phyloP scores from a whole-genome alignment of 30 jellyfish, hydroid and myxozoan species.

The Morbakka virulenta region DNA sequence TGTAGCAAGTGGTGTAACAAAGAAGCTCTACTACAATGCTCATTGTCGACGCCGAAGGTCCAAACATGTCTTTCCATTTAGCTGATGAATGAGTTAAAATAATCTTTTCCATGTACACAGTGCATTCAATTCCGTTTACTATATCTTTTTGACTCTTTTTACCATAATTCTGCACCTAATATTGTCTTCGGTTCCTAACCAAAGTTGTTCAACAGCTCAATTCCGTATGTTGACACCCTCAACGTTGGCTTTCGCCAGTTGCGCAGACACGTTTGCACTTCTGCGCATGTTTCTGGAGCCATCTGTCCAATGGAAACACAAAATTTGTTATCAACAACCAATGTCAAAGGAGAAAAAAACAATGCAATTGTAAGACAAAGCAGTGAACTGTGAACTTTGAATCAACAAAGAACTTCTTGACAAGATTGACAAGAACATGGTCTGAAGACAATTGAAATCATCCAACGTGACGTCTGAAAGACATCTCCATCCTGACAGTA shows the following conservation, averaged over 20 bases:
- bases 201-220: conserved; percentile 31
- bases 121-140: conserved; percentile 10
- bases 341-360: background rate
- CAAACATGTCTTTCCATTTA: conserved; percentile 85
- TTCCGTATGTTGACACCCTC: conserved; percentile 92
- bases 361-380: background rate
- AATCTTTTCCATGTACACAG: conserved; percentile 58
- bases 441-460: background rate
- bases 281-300: conserved; percentile 94
- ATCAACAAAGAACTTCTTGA: background rate
- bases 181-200: too few species aligned
- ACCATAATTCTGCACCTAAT: too few species aligned
- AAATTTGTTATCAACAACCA: background rate
- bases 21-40: conserved; percentile 97
- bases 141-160: too few species aligned
- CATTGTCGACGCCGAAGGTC: conserved; percentile 91
- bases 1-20: conserved; percentile 95
- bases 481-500: background rate
- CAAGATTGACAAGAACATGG: background rate
- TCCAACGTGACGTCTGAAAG: background rate
- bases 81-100: conserved; percentile 19
- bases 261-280: conserved; percentile 97
- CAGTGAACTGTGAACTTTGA: background rate
- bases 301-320: background rate
- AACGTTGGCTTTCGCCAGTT: conserved; percentile 58